These are phyloP conservation scores for Sepiola atlantica DNA, from an alignment of 2,888 invertebrate species.

Conservation along the genomic window DNA sequence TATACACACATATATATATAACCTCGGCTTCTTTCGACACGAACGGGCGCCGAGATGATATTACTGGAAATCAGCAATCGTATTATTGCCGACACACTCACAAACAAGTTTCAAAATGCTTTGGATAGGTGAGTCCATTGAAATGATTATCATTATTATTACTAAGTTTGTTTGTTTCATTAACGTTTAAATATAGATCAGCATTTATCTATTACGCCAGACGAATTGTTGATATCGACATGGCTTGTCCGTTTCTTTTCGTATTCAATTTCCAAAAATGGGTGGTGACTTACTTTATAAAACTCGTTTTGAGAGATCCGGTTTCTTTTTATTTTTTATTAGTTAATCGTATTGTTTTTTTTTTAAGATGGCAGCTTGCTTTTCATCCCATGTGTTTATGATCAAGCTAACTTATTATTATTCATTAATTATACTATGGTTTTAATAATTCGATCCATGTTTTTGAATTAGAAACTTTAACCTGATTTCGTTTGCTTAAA, in stretches of 20 bases:
- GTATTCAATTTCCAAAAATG: background rate
- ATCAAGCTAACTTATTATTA: too few relatives aligned
- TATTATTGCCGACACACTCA: conserved; percentile 97
- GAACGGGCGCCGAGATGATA: conserved; percentile 73
- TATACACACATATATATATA: background rate
- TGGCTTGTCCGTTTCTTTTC: too few relatives aligned
- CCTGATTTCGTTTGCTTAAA: too few relatives aligned
- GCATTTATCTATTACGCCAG: too few relatives aligned
- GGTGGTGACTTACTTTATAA: background rate
- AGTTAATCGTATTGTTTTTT: background rate
- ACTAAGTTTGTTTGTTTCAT: too few relatives aligned
- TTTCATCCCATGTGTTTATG: background rate
- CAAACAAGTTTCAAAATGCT: conserved; percentile 96
- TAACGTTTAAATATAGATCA: too few relatives aligned
- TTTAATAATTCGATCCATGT: too few relatives aligned
- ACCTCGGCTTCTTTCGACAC: conserved; percentile 23
- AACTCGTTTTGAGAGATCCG: background rate
- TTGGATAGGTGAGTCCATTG: conserved; percentile 88
- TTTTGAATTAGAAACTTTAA: too few relatives aligned
- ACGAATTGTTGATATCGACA: too few relatives aligned
- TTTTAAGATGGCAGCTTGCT: conserved; percentile 4
- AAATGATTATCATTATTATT: background rate
- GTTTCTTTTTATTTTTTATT: background rate
- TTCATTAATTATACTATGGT: too few relatives aligned
- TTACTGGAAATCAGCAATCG: conserved; percentile 97